A percentile compares a stretch with the other conserved stretches of the same genome.
Evolutionary conservation across 2,113 vertebrate genomes (phyloP).

Genomic region (Trogon surrucura): DNA sequence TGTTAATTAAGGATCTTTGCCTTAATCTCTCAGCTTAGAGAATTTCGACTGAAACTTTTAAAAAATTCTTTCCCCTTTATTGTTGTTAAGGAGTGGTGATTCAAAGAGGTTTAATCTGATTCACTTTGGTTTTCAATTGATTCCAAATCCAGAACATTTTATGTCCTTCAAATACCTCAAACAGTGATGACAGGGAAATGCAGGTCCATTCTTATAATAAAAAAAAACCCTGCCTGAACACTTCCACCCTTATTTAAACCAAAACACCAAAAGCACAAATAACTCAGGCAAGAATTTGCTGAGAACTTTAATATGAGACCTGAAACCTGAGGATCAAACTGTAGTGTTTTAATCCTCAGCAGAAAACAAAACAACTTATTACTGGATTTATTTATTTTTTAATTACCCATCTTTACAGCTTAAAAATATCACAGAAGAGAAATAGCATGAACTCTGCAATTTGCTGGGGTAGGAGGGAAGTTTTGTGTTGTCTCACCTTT

Average conservation of each 20-base stretch:
- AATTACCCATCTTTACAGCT: neutral
- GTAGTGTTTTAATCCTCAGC: neutral
- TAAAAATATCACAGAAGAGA: neutral
- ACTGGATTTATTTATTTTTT: neutral
- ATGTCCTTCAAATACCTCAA: neutral
- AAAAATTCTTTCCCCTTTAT: neutral
- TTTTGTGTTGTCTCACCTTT: neutral
- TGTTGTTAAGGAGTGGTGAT: neutral
- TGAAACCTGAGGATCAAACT: neutral
- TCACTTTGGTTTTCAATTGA: neutral
- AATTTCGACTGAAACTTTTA: neutral
- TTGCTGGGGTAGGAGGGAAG: rapidly evolving
- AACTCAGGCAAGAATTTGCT: neutral
- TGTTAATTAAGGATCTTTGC: neutral
- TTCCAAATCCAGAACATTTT: neutral
- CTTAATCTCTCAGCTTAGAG: neutral
- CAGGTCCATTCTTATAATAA: neutral
- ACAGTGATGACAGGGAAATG: neutral
- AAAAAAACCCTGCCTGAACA: neutral
- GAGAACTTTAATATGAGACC: neutral
- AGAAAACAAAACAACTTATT: neutral
- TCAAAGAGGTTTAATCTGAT: neutral
- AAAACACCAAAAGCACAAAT: neutral
- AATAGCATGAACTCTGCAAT: neutral
- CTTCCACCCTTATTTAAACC: neutral